Conservation (phyloP, 2,113 vertebrate genomes). For the Pteruthius melanotis region DNA sequence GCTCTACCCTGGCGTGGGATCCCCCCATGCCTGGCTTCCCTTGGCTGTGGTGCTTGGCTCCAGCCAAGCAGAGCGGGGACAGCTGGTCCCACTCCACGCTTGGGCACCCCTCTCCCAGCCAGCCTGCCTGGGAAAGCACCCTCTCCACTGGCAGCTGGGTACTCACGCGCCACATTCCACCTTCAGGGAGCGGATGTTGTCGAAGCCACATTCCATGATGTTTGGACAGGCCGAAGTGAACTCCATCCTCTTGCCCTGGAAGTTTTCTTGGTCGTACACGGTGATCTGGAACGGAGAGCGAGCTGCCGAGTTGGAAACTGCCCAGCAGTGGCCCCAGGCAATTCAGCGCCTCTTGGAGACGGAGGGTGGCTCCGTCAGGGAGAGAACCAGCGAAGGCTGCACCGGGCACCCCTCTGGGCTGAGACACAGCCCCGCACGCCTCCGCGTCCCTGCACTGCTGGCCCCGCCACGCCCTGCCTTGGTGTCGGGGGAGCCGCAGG, state of each 20-base stretch:
- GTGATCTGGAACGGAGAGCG: slow-evolving; percentile 80
- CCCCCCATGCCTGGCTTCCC: neutral
- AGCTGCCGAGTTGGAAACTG: neutral
- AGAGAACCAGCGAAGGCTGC: neutral
- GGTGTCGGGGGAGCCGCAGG: neutral
- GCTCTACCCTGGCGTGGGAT: neutral
- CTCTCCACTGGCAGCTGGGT: neutral
- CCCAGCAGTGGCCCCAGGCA: neutral
- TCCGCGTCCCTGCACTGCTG: slow-evolving; percentile 22
- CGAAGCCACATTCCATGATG: slow-evolving; percentile 85
- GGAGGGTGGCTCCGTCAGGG: neutral
- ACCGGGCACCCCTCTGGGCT: neutral
- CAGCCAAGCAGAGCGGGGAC: neutral
- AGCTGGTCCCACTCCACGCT: fast-evolving
- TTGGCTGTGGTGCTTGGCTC: neutral
- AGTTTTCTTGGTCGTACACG: slow-evolving; percentile 93
- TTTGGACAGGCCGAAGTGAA: slow-evolving; percentile 90
- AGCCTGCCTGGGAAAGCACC: neutral
- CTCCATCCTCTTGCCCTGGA: slow-evolving; percentile 92
- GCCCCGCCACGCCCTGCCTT: neutral
- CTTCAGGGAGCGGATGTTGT: slow-evolving; percentile 90
- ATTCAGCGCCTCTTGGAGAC: neutral
- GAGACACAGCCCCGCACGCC: neutral
- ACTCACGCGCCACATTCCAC: slow-evolving; percentile 96
- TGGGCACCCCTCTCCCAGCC: neutral